Conservation (phyloP, 2,888 invertebrate species). For the Tiliacea citrago region DNA sequence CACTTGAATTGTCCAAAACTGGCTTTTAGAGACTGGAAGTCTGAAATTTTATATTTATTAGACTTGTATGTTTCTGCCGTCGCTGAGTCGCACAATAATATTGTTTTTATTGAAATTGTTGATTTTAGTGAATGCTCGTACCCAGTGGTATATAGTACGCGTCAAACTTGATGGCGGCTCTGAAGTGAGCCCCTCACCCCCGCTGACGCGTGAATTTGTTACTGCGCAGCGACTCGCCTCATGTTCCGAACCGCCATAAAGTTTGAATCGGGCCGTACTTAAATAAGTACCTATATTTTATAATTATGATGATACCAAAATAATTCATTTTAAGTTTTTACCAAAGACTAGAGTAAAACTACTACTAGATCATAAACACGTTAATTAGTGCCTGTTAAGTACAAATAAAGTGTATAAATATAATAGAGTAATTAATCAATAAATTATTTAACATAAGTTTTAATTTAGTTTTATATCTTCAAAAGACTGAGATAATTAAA, state of each 20-base stretch:
- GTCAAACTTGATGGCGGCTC: too few species aligned
- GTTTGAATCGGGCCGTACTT: too few species aligned
- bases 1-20: too few species aligned
- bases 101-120: not conserved
- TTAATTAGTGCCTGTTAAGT: not conserved
- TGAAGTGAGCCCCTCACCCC: too few species aligned
- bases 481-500: conserved; percentile 7
- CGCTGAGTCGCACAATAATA: not conserved
- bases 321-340: conserved; percentile 38
- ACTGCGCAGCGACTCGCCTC: too few species aligned
- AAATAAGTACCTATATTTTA: not conserved
- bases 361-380: not conserved
- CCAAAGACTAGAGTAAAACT: conserved; percentile 28
- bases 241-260: too few species aligned
- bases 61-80: too few species aligned
- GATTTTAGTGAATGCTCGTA: not conserved
- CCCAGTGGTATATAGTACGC: too few species aligned
- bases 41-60: too few species aligned
- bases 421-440: not conserved
- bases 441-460: not conserved
- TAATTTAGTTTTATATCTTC: not conserved
- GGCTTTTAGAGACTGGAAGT: too few species aligned
- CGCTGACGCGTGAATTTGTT: too few species aligned
- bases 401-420: not conserved
- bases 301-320: conserved; percentile 40